Evolutionary conservation across 2,113 vertebrate genomes (phyloP).

Genomic region (Micronycteris hirsuta): DNA sequence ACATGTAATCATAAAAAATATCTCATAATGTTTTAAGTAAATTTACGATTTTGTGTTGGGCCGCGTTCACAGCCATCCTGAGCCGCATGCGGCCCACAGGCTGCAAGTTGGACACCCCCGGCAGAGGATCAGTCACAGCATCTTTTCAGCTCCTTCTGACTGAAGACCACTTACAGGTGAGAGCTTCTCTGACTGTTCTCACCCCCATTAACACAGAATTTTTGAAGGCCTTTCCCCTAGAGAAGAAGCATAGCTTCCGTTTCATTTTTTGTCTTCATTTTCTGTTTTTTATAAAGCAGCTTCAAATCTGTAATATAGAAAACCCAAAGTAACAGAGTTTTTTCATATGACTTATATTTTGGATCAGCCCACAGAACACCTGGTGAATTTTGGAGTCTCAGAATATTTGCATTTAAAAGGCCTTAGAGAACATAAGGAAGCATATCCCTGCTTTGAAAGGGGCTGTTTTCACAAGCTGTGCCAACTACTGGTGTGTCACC

Average conservation of each 20-base stretch:
- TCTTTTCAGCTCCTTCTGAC: neutral
- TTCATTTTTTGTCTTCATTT: neutral
- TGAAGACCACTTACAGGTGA: neutral
- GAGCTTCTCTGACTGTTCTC: neutral
- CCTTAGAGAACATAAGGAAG: neutral
- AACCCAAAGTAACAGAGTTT: conserved; percentile 14
- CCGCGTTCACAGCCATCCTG: too few relatives aligned
- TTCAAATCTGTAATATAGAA: conserved; percentile 27
- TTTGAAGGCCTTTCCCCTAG: neutral
- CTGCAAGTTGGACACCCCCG: too few relatives aligned
- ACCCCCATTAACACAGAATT: neutral
- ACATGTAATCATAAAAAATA: too few relatives aligned
- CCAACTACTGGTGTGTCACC: neutral
- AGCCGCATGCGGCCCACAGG: too few relatives aligned
- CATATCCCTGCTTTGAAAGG: neutral
- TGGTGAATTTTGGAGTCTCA: conserved; percentile 28
- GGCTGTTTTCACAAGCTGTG: neutral
- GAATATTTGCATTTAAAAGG: conserved; percentile 30
- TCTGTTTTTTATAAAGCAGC: neutral
- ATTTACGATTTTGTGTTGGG: too few relatives aligned
- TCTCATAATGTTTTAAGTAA: too few relatives aligned
- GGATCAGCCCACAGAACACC: conserved; percentile 16
- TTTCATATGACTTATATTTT: conserved; percentile 34
- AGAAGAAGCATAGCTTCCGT: neutral
- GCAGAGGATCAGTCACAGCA: neutral